phyloP scores from a whole-genome alignment of 1,140 invertebrate species.

The Conus betulinus region DNA sequence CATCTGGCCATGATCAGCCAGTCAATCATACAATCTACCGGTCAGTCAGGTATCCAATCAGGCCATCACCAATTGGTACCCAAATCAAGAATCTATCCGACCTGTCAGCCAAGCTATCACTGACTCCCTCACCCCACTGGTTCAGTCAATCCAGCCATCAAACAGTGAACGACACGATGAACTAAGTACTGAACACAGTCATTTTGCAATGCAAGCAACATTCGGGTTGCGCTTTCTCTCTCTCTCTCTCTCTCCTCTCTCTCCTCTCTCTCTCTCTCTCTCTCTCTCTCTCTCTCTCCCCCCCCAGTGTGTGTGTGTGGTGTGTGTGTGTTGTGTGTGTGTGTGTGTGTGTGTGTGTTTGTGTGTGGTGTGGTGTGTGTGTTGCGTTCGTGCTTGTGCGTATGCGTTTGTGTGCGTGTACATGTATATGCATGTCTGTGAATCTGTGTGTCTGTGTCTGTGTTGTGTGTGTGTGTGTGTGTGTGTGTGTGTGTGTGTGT shows the following conservation, averaged over 20 bases:
- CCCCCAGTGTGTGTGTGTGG: neutral
- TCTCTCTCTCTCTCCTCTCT: neutral
- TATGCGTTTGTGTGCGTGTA: neutral
- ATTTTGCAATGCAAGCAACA: too few relatives aligned
- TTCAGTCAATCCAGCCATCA: too few relatives aligned
- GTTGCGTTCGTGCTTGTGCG: neutral
- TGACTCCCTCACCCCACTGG: too few relatives aligned
- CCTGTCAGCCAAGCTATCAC: too few relatives aligned
- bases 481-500: slow-evolving; percentile 3
- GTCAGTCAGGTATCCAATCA: too few relatives aligned
- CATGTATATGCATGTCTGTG: neutral
- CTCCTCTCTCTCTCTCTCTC: neutral
- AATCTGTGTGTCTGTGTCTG: neutral
- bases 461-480: slow-evolving; percentile 10
- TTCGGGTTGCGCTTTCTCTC: neutral
- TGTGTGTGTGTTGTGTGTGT: slow-evolving; percentile 13
- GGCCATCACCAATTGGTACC: too few relatives aligned
- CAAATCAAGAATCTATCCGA: too few relatives aligned
- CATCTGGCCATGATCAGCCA: too few relatives aligned
- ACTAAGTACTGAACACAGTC: too few relatives aligned
- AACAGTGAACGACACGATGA: too few relatives aligned
- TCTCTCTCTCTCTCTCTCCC: neutral
- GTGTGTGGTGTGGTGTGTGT: neutral
- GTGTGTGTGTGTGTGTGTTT: neutral
- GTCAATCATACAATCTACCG: too few relatives aligned